Evolutionary conservation across 2,797 vertebrate species (phyloP), one percentile per base, ranked within the genome.

Genomic region (Melanotaenia boesemani): DNA sequence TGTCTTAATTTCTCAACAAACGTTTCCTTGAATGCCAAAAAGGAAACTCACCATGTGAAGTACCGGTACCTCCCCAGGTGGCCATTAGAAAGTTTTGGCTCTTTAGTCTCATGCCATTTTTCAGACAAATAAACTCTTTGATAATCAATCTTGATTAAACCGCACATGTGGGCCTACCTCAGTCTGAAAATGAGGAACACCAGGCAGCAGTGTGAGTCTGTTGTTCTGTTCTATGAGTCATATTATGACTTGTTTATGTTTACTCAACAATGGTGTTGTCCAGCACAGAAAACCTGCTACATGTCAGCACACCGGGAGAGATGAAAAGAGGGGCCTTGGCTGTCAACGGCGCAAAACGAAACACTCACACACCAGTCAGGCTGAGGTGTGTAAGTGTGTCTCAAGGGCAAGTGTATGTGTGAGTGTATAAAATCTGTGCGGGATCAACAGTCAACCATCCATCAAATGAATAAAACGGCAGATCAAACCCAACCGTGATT

Each of bases 401-500:
- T 46, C 9, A 22, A 32, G 62, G 26, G 54, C 9, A 16, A 48
- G 46, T 44, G 54, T 20, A 50, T 63, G 74, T 28, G 77, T 34
- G 72, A 44, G 46, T 5, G 34, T 57, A 79, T 83, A 76, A 84
- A 83, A 86, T 76, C 84, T 87, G 77, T 70, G 81, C 80, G 85
- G 80, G 69, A 87, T 85, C 81, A 83, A 79, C 72, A 77, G 72
- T 83, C 74, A 86, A 80, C 83, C 72, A 85, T 90, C 80, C 83
- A 89, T 90, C 86, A 89, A 90, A 92, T 88, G 86, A 87, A 84
- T 71, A 80, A 89, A 90, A 81, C 79, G 74, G 71, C 78, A 81
- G 83, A 90, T 91, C 80, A 94, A 93, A 90, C 66, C 75, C 85
- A 86, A 83, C 70, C 71, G 72, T 62, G 83, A 86, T 86, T 91